Conservation (phyloP, 2,113 vertebrate species). For the Microcebus murinus region DNA sequence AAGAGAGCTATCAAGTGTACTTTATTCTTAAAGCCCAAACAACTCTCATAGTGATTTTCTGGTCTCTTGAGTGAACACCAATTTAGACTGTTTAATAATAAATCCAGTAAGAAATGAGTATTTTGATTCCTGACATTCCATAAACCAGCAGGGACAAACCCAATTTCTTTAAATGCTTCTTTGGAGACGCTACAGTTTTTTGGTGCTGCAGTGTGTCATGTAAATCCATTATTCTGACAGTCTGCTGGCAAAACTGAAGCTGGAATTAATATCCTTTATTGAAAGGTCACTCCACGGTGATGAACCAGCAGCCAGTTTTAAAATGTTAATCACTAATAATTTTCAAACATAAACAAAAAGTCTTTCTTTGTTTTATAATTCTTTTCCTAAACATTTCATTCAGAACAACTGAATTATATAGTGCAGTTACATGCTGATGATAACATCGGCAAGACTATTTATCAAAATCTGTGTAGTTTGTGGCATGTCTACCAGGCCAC, state of each 20-base stretch:
- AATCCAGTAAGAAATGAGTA: background rate
- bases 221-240: conserved; percentile 37
- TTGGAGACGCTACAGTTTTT: background rate
- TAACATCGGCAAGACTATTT: accelerated
- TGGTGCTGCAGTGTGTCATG: background rate
- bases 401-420: background rate
- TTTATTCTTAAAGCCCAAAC: background rate
- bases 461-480: background rate
- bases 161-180: background rate
- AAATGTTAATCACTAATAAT: conserved; percentile 63
- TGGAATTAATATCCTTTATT: conserved; percentile 57
- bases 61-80: background rate
- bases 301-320: background rate
- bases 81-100: conserved; percentile 2
- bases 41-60: background rate
- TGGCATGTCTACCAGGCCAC: accelerated
- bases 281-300: conserved; percentile 49
- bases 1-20: background rate
- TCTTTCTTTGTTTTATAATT: conserved; percentile 20
- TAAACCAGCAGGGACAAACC: background rate
- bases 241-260: background rate
- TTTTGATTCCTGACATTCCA: conserved; percentile 31
- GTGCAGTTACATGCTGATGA: background rate
- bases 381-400: background rate
- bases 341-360: conserved; percentile 66